A percentile compares a stretch with the other conserved stretches of the same genome.
phyloP scores from a whole-genome alignment of 2,113 vertebrate genomes.

The mouse (Mus musculus) region GRCm39 chr8:50198001-50198500 shows the following conservation, averaged over 20 bases:
- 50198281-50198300: not conserved
- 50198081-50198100: not conserved
- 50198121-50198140: not conserved
- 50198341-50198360: not conserved
- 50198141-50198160: not conserved
- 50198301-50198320: not conserved
- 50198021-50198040: not conserved
- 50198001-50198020: not conserved
- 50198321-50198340: not conserved
- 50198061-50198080: not conserved
- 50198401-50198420: not conserved
- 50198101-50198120: not conserved
- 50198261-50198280: not conserved
- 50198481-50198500: not conserved
- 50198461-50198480: not conserved
- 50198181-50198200: not conserved
- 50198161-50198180: not conserved
- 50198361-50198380: not conserved
- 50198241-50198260: not conserved
- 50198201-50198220: not conserved
- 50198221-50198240: not conserved
- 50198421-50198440: not conserved
- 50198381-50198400: not conserved
- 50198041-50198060: not conserved
- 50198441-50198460: not conserved